Percentiles rank a stretch among this genome's conserved stretches.
phyloP scores from a whole-genome alignment of 1,140 invertebrate species.

The Asobara japonica region DNA sequence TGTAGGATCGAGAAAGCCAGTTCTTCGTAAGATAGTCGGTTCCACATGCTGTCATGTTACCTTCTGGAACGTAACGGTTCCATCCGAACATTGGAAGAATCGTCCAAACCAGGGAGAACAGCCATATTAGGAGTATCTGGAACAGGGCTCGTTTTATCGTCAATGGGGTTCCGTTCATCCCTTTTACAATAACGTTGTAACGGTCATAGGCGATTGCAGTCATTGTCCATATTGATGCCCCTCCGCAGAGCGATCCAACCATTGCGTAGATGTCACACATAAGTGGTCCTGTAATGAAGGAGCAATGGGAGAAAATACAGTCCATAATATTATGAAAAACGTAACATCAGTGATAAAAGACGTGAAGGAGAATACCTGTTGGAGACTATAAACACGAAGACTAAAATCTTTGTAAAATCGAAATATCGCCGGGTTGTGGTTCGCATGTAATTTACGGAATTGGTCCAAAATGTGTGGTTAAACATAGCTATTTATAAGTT shows the following conservation, averaged over 20 bases:
- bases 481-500: too few species aligned
- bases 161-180: conserved; percentile 76
- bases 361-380: too few species aligned
- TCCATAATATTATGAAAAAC: too few species aligned
- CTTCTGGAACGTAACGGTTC: conserved; percentile 88
- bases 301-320: too few species aligned
- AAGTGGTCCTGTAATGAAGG: conserved; percentile 69
- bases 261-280: conserved; percentile 86
- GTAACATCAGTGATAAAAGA: too few species aligned
- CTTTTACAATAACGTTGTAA: conserved; percentile 88
- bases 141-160: conserved; percentile 75
- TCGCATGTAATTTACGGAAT: too few species aligned
- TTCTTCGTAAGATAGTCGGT: conserved; percentile 80
- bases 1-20: conserved; percentile 72
- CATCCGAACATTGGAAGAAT: conserved; percentile 81
- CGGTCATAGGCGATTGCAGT: conserved; percentile 83
- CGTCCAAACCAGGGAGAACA: conserved; percentile 74
- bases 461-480: too few species aligned
- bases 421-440: too few species aligned
- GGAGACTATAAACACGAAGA: too few species aligned
- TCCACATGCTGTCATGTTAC: conserved; percentile 83
- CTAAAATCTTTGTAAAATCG: too few species aligned
- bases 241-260: conserved; percentile 82
- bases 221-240: conserved; percentile 86
- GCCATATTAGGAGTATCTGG: conserved; percentile 77